Base-by-base conservation (phyloP, 2,888 invertebrate species). In the Meandrusa payeni region DNA sequence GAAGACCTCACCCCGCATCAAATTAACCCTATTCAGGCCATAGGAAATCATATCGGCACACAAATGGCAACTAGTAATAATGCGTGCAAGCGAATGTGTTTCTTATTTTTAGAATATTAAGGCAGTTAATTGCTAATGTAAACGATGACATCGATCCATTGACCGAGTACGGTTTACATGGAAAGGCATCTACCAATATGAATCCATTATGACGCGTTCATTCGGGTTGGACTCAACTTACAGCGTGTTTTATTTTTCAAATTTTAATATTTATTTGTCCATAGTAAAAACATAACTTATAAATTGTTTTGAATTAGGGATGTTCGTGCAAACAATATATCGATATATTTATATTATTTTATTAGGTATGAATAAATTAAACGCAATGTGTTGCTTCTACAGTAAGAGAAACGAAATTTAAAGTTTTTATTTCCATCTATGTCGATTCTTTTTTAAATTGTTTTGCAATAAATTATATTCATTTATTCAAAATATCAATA, bases 141-240 rank as follows among this genome's bases (percentile, higher is more conserved):
- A 10, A 15, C n/a, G 17, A 1, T 9, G 17, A 38, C 44, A 48
- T 40, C 41, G 23, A 26, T 33, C 32, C 17, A 32, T 17, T 32
- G 26, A 40, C 45, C 23, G 39, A 20, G 19, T 15, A 31, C 27
- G 19, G 11, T 15, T 40, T 27, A 34, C 17, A 4, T 23, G 11
- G 11, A 41, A 33, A 33, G 33, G 29, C 28, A 37, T 48, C 31
- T 26, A 42, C 41, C 13, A 37, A 46, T 41, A 44, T 44, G 48
- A 43, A 39, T 44, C 41, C 36, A 37, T 51, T 55, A 52, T 48
- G 50, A 56, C 41, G 49, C 46, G 45, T 46, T 36, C 46, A 55
- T 59, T 59, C 40, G 51, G 59, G 52, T 40, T 56, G 49, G 37
- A 58, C 65, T 52, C 64, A 53, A 41, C 48, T 45, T 56, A 55